Base-by-base conservation (phyloP, 1,140 invertebrate genomes). In the Temnothorax nylanderi region DNA sequence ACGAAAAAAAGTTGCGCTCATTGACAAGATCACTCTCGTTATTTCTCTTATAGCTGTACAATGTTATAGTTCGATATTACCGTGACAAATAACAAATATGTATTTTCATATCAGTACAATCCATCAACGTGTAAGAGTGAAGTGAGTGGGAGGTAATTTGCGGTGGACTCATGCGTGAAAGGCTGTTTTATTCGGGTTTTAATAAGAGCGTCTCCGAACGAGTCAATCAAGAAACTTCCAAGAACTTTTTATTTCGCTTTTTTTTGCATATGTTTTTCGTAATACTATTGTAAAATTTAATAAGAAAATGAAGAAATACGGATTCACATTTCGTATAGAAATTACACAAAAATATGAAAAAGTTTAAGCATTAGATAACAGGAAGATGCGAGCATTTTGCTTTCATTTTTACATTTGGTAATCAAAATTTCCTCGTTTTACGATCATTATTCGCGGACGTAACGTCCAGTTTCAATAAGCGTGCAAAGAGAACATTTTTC, bases 1-100 rank as follows among this genome's bases (percentile, higher is more conserved):
- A 88, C 82, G 85, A 88, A 90, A 87, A 89, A 93, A 92, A 88
- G 87, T 11, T 34, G 71, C 21, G 5, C 18, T 21, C 41, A 44
- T 76, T 56, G 44, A 58, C 16, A 41, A 69, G 44, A 64, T 78
- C 78, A 65, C 18, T 67, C 10, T 62, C 37, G 32, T 62, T 56
- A 47, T 13, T 47, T 56, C 84, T 89, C 54, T 87, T 69, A 62
- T 47, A 51, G n/a, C 72, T 21, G 4, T 41, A 47, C 18, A 16
- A 47, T 54, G 51, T 82, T 44, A 41, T 21, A 41, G 34, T 16
- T 51, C 5, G 62, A 69, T 41, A 32, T 54, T 54, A 10, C 37
- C 18, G n/a, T n/a, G 26, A 26, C 26, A 1, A 1, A 56, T 51
- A 44, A 85, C 64, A 49, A 65, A 54, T 41, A 37, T 21, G n/a